Base-by-base conservation (phyloP, 1,140 invertebrate genomes). In the Sinonovacula constricta region DNA sequence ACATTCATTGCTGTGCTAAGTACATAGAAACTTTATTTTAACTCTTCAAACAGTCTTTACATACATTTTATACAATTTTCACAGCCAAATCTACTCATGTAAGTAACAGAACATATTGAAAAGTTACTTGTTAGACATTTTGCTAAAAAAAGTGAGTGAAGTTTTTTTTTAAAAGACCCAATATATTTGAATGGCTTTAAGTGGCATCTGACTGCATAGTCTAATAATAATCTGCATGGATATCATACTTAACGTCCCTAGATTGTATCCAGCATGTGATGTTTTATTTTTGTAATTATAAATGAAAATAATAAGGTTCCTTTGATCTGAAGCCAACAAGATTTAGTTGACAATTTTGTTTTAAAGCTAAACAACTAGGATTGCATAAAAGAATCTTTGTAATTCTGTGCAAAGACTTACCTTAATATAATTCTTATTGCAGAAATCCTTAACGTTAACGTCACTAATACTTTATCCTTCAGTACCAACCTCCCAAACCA, bases 401-500 rank as follows among this genome's bases (percentile, higher is more conserved):
- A 10, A 15, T 34, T 65, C 26, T 51, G 10, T 49, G 26, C 18
- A 51, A 66, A 66, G 24, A 7, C 28, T 18, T 24, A 5, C 15
- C 66, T 4, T 5, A 31, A 15, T 22, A 22, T 18, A 28, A 31
- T 22, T 24, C 3, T n/a, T 30, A 4, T 1, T 0, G n/a, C 54
- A 12, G 24, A 39, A 0, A n/a, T 31, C 1, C n/a, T 24, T 18
- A 7, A 30, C 10, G 2, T 24, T 39, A 53, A 45, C 34, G 31
- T 56, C 60, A 49, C 39, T 68, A 33, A 12, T 45, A 14, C 12
- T 26, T 34, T 18, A 76, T 45, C 36, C 30, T 72, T 5, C 62
- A 88, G 87, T 88, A 86, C 68, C 85, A 87, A 60, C 49, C 83
- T 24, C 86, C 86, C 10, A 83, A 83, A 68, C 85, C 76, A 30